Conservation (phyloP, 2,797 vertebrate species). For the Molossus molossus region DNA sequence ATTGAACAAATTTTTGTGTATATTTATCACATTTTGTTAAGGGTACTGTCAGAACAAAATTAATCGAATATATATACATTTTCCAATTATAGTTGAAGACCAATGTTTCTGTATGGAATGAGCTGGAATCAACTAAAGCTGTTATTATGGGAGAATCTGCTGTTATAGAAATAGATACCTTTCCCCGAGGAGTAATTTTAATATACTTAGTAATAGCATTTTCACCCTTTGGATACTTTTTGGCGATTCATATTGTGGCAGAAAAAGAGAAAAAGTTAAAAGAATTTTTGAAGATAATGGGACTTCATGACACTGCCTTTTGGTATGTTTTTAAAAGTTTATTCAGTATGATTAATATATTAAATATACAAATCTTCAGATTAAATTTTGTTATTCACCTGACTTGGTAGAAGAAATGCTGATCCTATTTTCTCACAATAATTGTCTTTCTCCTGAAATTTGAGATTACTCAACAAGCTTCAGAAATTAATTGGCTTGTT, state of each 20-base stretch:
- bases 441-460: constrained; percentile 26
- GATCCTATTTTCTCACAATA: neutral
- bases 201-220: constrained; percentile 98
- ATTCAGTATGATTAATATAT: neutral
- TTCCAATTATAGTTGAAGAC: constrained; percentile 93
- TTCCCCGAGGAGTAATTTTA: constrained; percentile 96
- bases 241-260: constrained; percentile 97
- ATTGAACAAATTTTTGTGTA: constrained; percentile 7
- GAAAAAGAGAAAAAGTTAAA: constrained; percentile 98
- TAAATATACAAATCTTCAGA: neutral
- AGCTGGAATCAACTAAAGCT: constrained; percentile 92
- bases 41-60: neutral
- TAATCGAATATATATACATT: neutral
- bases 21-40: constrained; percentile 25
- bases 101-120: constrained; percentile 93
- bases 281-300: constrained; percentile 98
- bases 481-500: neutral
- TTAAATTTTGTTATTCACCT: neutral
- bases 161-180: constrained; percentile 96
- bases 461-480: constrained; percentile 3
- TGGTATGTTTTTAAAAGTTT: constrained; percentile 91
- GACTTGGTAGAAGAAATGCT: neutral
- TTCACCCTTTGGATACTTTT: constrained; percentile 97
- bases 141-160: constrained; percentile 96
- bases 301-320: constrained; percentile 97